phyloP scores from a whole-genome alignment of 2,797 vertebrate genomes.

The Enteromius afrohamiltoni region DNA sequence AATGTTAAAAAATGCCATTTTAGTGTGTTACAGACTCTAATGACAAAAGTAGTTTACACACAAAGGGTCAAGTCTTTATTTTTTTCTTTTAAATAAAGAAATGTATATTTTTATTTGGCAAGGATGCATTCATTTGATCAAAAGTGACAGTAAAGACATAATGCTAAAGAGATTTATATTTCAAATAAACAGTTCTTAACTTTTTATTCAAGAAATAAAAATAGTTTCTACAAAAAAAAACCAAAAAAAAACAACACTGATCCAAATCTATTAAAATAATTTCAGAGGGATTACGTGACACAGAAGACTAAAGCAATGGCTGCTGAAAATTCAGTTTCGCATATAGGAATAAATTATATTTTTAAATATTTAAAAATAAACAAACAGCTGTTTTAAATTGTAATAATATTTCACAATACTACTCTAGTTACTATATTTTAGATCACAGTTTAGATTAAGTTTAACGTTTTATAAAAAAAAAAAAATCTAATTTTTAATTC shows the following conservation, averaged over 20 bases:
- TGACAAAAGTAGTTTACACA: too few species aligned
- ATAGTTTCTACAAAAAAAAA: neutral
- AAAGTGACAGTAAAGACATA: neutral
- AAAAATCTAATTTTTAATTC: too few species aligned
- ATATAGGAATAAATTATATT: neutral
- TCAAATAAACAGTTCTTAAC: neutral
- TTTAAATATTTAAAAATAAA: neutral
- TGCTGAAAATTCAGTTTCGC: neutral
- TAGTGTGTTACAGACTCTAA: neutral
- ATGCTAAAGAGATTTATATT: neutral
- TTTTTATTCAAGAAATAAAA: neutral
- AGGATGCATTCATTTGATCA: neutral
- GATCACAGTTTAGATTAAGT: too few species aligned
- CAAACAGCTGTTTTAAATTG: neutral
- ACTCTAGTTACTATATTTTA: neutral
- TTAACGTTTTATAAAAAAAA: neutral
- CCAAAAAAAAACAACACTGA: neutral
- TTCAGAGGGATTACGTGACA: neutral
- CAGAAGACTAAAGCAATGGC: neutral
- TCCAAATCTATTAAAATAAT: neutral
- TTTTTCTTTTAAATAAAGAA: neutral
- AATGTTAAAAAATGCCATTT: conserved; percentile 24
- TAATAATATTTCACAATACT: too few species aligned
- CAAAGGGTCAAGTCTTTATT: neutral
- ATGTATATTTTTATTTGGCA: neutral